Base-by-base conservation (phyloP, 1,140 invertebrate genomes). In the Dinothrombium tinctorium region DNA sequence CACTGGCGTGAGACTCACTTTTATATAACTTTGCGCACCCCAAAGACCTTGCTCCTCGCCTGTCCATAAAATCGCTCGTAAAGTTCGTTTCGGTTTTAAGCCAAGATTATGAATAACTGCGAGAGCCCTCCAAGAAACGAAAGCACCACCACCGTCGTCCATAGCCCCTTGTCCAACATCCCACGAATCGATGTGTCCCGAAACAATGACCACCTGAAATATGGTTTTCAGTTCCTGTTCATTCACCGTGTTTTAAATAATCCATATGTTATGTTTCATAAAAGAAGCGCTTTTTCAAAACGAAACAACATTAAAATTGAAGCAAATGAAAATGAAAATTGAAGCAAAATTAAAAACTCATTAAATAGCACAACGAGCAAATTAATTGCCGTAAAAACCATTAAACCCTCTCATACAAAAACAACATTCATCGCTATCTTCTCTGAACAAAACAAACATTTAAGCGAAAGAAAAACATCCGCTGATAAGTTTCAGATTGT, bases 171-270 rank as follows among this genome's bases (percentile, higher is more conserved):
- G 66, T 8, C 78, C 80, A n/a, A 83, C 76, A 53, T 84, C 80
- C 80, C 81, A 86, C 50, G 73, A 78, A 53, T 86, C 81, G 17
- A 84, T 64, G 54, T 86, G 81, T 25, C 79, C 82, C 11, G 76
- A 78, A 6, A 86, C 65, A 9, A 82, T 62, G 0, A 87, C 78
- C 12, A 73, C 52, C 54, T 63, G n/a, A n/a, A n/a, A n/a, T n/a
- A n/a, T n/a, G n/a, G n/a, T n/a, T n/a, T n/a, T n/a, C n/a, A n/a
- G n/a, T 49, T 14, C 17, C n/a, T 12, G 41, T 33, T 11, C 21
- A 11, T 7, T 31, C 22, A n/a, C n/a, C n/a, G n/a, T n/a, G n/a
- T n/a, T n/a, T n/a, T n/a, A n/a, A n/a, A n/a, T n/a, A n/a, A n/a
- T n/a, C n/a, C n/a, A n/a, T n/a, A n/a, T n/a, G n/a, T n/a, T n/a